phyloP scores from a whole-genome alignment of 2,888 invertebrate species.

The Agriopis aurantiaria region DNA sequence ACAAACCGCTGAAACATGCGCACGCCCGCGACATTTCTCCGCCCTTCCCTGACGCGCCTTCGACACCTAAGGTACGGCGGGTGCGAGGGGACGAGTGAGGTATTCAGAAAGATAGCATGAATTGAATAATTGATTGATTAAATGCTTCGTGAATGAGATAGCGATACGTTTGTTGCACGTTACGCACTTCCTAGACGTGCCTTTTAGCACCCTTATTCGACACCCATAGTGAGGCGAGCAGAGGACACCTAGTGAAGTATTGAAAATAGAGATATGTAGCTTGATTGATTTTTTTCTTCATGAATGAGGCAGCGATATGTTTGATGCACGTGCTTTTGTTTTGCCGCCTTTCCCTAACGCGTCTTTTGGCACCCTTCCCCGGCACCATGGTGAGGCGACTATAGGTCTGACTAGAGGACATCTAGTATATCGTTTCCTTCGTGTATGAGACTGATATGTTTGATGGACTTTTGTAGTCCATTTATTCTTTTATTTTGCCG shows the following conservation, averaged over 20 bases:
- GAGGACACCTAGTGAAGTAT: too few species aligned
- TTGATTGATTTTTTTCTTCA: background rate
- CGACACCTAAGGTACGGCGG: slow-evolving; percentile 87
- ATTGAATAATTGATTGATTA: background rate
- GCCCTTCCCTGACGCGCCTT: slow-evolving; percentile 88
- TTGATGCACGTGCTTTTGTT: background rate
- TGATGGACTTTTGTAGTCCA: too few species aligned
- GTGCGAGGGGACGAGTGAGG: slow-evolving; percentile 27
- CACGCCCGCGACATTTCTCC: slow-evolving; percentile 80
- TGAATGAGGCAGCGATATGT: background rate
- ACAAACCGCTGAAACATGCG: slow-evolving; percentile 77
- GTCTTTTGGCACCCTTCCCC: too few species aligned
- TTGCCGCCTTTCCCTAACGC: background rate
- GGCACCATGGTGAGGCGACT: too few species aligned
- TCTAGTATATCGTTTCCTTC: too few species aligned
- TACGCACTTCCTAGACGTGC: background rate
- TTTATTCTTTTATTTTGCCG: too few species aligned
- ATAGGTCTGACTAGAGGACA: too few species aligned
- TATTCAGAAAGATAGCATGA: slow-evolving; percentile 15
- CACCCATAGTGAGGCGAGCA: too few species aligned
- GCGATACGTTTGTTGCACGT: background rate
- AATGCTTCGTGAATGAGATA: slow-evolving; percentile 9
- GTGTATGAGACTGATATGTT: too few species aligned
- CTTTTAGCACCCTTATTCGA: background rate
- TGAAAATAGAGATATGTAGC: too few species aligned